Base-by-base conservation (phyloP, 2,797 vertebrate species). In the Cottoperca gobio region DNA sequence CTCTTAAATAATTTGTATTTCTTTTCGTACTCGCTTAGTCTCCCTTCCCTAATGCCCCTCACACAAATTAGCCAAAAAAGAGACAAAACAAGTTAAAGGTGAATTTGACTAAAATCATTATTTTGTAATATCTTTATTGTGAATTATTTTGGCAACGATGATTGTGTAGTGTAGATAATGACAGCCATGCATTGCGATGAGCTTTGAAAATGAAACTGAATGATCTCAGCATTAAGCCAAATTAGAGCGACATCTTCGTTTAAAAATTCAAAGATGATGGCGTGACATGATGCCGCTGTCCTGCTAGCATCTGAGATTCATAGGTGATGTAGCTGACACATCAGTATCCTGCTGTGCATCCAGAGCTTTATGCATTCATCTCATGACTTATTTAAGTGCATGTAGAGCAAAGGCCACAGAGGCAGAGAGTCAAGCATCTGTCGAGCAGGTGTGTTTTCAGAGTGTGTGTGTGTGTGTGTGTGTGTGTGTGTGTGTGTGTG, bases 341-440 rank as follows among this genome's bases (percentile, higher is more conserved):
- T 70, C 72, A 53, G 16, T 59, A 40, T 70, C n/a, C n/a, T 9
- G 17, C 42, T 52, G 26, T 33, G 16, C 40, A 73, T 52, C 2
- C 13, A 45, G 21, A 60, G 42, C 39, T 66, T 58, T 40, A 64
- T 64, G 42, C 31, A 65, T 80, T 70, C 10, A 55, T 50, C 39
- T 78, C 63, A 81, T 73, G 23, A 72, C 26, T 77, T 77, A 72
- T 76, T 70, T 59, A 65, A 60, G 46, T 63, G 23, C 54, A 73
- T 70, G 66, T 77, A 79, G 53, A 70, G 49, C 46, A 64, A 73
- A 49, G 48, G 49, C 23, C 23, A 64, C 5, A 23, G 57, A 70
- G 21, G n/a, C 61, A 42, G 11, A 33, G 55, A 55, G 39, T 70
- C 13, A 39, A 77, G 81, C 40, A 77, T 77, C 24, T 76, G 43